These are phyloP conservation scores for Cyanoramphus novaezelandiae DNA, from an alignment of 2,113 vertebrate species.

Conservation along the genomic window DNA sequence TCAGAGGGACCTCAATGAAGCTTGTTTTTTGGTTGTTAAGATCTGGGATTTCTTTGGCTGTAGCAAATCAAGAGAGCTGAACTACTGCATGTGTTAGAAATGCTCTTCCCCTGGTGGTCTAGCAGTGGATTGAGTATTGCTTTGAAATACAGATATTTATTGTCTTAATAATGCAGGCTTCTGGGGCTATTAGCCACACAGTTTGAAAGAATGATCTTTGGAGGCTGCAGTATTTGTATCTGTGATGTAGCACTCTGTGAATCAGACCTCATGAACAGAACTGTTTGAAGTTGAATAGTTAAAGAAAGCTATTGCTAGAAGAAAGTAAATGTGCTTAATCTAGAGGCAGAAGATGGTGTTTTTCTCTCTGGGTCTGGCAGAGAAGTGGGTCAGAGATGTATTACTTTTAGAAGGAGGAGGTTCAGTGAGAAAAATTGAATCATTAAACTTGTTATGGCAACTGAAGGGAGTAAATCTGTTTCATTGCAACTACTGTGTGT, in stretches of 20 bases:
- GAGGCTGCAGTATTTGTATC: neutral
- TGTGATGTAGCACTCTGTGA: neutral
- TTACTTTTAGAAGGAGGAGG: neutral
- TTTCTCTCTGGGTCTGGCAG: neutral
- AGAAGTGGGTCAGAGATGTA: neutral
- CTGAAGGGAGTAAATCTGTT: neutral
- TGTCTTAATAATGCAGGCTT: slow-evolving; percentile 66
- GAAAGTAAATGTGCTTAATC: neutral
- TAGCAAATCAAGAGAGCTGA: slow-evolving; percentile 16
- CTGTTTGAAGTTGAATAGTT: neutral
- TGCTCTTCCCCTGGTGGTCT: slow-evolving; percentile 65
- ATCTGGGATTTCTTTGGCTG: slow-evolving; percentile 62
- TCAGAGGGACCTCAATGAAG: slow-evolving; percentile 18
- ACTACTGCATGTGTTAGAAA: slow-evolving; percentile 43
- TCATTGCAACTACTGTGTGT: neutral
- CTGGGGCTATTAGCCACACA: neutral
- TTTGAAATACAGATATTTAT: slow-evolving; percentile 73
- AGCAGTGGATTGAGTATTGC: slow-evolving; percentile 40
- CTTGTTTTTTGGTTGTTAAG: slow-evolving; percentile 37
- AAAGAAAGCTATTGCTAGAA: neutral
- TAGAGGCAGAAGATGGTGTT: neutral
- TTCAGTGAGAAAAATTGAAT: neutral
- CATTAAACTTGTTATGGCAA: neutral
- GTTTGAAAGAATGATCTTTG: slow-evolving; percentile 4
- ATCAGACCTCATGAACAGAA: neutral